Percentiles rank a stretch among this genome's conserved stretches.
Conservation (phyloP, 2,113 vertebrate genomes). For the Hemiprocne comata region DNA sequence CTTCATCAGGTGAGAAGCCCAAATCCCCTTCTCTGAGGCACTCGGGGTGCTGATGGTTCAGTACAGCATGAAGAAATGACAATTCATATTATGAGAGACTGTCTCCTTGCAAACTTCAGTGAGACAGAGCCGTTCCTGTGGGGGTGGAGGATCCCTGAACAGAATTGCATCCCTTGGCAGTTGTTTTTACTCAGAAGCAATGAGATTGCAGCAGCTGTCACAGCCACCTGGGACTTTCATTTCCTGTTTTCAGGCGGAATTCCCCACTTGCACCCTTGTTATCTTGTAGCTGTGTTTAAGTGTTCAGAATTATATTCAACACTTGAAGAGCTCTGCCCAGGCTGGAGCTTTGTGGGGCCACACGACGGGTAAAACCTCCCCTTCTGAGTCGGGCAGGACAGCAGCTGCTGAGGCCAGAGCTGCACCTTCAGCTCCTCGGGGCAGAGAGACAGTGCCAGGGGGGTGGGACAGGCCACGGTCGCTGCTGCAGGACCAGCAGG, state of each 20-base stretch:
- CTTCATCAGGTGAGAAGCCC: neutral
- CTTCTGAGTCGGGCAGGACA: neutral
- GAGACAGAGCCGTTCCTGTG: neutral
- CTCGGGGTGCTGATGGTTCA: neutral
- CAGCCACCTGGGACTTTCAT: accelerated
- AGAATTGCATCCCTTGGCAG: accelerated
- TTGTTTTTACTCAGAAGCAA: too few relatives aligned
- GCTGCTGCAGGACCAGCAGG: neutral
- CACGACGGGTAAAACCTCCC: neutral
- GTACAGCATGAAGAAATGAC: accelerated
- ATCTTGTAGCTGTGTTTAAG: neutral
- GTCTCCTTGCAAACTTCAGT: accelerated
- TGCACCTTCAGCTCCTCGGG: neutral
- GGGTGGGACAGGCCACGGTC: neutral
- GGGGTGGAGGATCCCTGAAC: accelerated
- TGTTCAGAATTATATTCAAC: accelerated
- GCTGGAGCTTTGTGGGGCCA: neutral
- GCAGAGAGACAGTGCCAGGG: accelerated
- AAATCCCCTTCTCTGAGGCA: accelerated
- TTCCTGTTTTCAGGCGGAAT: accelerated
- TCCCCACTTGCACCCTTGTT: accelerated
- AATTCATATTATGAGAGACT: accelerated
- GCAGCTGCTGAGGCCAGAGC: accelerated
- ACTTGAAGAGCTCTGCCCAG: accelerated
- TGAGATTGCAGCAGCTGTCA: neutral